phyloP scores from a whole-genome alignment of 2,797 vertebrate genomes.

The Anomalospiza imberbis region DNA sequence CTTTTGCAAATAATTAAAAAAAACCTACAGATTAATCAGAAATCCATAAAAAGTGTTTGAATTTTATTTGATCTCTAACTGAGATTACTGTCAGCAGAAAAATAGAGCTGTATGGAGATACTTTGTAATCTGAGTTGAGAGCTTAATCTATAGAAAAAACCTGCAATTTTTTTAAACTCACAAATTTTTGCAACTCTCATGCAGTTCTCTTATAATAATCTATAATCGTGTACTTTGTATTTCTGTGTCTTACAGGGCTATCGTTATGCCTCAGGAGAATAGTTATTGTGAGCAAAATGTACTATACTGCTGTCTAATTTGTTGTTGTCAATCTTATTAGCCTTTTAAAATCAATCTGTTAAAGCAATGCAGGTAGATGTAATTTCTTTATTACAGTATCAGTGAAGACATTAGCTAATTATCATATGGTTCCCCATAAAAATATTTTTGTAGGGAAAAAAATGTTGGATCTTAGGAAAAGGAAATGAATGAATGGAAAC shows the following conservation, averaged over 20 bases:
- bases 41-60: not conserved
- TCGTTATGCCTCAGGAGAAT: not conserved
- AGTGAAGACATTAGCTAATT: not conserved
- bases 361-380: not conserved
- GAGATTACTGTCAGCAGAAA: not conserved
- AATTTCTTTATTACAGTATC: not conserved
- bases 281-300: not conserved
- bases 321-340: not conserved
- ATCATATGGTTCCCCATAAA: not conserved
- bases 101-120: not conserved
- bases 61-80: not conserved
- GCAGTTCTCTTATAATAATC: not conserved
- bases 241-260: not conserved
- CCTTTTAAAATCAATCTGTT: not conserved
- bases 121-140: not conserved
- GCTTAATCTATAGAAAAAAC: not conserved
- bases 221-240: not conserved
- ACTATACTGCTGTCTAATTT: not conserved
- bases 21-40: not conserved
- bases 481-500: not conserved
- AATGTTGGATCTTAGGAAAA: not conserved
- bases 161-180: not conserved
- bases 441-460: not conserved
- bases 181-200: not conserved
- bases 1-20: not conserved